Base-by-base conservation (phyloP, 2,888 invertebrate genomes). In the Copidosoma aretas region DNA sequence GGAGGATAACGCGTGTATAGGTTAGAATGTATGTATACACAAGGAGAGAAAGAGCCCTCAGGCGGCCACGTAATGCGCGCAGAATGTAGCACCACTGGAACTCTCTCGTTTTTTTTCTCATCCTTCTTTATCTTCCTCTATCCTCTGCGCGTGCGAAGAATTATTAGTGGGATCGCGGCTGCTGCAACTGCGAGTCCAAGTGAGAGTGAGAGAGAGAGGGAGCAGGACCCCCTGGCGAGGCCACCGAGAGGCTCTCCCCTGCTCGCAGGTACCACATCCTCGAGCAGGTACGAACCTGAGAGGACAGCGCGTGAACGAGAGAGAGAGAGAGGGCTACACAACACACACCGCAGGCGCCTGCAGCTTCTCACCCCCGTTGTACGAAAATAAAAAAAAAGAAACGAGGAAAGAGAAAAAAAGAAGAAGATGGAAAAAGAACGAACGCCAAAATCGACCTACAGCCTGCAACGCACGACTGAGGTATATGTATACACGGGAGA, bases 21-120 rank as follows among this genome's bases (percentile, higher is more conserved):
- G 43, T 8, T 2, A 17, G 17, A 8, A 12, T 41, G 49, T 32
- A 60, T 39, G 78, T 79, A 78, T 52, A 22, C 19, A 19, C 12
- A 10, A 3, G 21, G 52, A 52, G 12, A 19, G 1, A 10, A 3
- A 8, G 52, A 52, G 12, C 52, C 32, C 32, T 19, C 5, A 22
- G 12, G 22, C 32, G 80, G 81, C 80, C 81, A 81, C 81, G 81
- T 81, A 81, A 81, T 74, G 80, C 78, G 78, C 77, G 77, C 80
- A 80, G 80, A 81, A 81, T 81, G 80, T 75, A 76, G 73, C 73
- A 25, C 54, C 71, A 70, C 73, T 73, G 73, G 73, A 24, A 24
- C 54, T 54, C 25, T 54, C 25, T 54, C 15, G 22, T 15, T 54
- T 24, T 54, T 17, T 22, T 22, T 53, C 21, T 41, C 17, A 46